A percentile compares a stretch with the other conserved stretches of the same genome.
These are phyloP conservation scores for Lathronympha strigana DNA, from an alignment of 2,888 invertebrate species.

Conservation along the genomic window DNA sequence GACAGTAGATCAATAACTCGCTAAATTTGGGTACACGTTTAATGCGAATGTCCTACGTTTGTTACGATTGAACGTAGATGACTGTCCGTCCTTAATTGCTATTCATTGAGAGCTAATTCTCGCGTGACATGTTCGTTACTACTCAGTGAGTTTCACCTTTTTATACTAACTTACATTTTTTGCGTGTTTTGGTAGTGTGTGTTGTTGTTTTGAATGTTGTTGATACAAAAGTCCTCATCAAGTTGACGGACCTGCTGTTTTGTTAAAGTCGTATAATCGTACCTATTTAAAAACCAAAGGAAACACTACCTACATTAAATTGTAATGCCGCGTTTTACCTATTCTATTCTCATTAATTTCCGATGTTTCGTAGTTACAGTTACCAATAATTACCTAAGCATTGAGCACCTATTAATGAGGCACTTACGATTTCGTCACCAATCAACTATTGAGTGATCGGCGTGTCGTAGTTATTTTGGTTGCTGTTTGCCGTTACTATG, in stretches of 20 bases:
- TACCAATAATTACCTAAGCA: slow-evolving; percentile 6
- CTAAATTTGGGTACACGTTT: neutral
- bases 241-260: too few species aligned
- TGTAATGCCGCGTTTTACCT: neutral
- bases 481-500: slow-evolving; percentile 3
- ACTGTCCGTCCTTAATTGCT: slow-evolving; percentile 16
- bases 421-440: neutral
- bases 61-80: slow-evolving; percentile 4
- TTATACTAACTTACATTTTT: neutral
- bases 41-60: neutral
- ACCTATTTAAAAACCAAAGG: too few species aligned
- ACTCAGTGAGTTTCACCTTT: slow-evolving; percentile 51
- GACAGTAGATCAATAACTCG: too few species aligned
- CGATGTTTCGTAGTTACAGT: neutral
- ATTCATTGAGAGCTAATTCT: slow-evolving; percentile 26
- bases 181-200: neutral
- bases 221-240: too few species aligned
- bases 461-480: neutral
- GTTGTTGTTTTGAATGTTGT: neutral
- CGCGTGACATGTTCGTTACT: slow-evolving; percentile 52
- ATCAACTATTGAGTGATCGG: neutral
- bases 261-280: too few species aligned
- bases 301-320: neutral
- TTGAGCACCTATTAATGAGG: slow-evolving; percentile 3
- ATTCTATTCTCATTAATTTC: neutral